Base-by-base conservation (phyloP, 2,113 vertebrate genomes). In the Tachuris rubrigastra region DNA sequence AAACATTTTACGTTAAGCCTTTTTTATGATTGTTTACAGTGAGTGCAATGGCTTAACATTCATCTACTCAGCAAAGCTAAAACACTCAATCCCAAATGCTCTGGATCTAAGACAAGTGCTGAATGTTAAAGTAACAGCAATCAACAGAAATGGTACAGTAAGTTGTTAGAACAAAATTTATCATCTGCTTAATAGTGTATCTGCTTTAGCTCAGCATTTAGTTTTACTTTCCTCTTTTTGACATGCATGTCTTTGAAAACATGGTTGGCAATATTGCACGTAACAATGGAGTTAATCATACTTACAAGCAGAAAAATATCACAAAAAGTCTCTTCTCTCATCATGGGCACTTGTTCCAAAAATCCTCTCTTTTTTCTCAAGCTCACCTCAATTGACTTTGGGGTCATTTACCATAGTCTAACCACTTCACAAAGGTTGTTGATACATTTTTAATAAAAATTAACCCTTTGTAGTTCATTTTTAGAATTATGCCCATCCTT, bases 331-430 rank as follows among this genome's bases (percentile, higher is more conserved):
- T 99, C 98, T 99, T 98, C 98, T 98, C 98, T 98, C 98, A 99
- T 98, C 98, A 99, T 98, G 98, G 98, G 98, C 98, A 99, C 99
- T 98, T 98, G 98, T 97, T 99, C 98, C 98, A 99, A 99, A 99
- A 99, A 98, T 99, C 99, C 98, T 99, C 98, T 99, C 98, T 98
- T 98, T 99, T 98, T 98, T 98, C 98, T 98, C 98, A 99, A 99
- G 98, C 99, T 98, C 98, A 99, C 98, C 98, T 99, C 98, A 98
- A 98, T 98, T 98, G 99, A 99, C 98, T 98, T 98, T 98, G 98
- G 98, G 98, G 98, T 99, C 98, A 98, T 98, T 98, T 99, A 99
- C 99, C 99, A 99, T 98, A 99, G 98, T 99, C 98, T 99, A 99
- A 99, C 98, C 99, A 98, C 98, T 98, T 98, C 99, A 99, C 98